Evolutionary conservation across 2,797 vertebrate genomes (phyloP).

Genomic region (Cryptoblepharus egeriae): DNA sequence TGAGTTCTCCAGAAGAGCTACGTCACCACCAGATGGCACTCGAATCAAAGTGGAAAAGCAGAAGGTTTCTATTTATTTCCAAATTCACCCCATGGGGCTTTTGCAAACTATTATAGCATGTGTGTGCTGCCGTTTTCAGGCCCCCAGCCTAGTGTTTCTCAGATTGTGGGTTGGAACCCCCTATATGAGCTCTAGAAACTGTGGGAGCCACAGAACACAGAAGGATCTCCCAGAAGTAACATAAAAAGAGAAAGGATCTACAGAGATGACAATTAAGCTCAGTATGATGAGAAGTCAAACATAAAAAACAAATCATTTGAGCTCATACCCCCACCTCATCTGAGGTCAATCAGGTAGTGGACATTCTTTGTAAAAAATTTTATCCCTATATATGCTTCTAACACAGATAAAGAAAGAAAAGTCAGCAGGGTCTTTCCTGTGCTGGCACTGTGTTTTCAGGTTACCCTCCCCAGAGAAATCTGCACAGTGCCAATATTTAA

Average conservation of each 20-base stretch:
- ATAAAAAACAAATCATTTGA: neutral
- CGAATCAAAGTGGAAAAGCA: constrained; percentile 39
- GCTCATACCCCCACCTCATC: neutral
- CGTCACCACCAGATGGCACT: constrained; percentile 58
- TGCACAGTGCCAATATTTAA: no score
- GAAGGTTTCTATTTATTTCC: neutral
- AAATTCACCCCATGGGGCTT: neutral
- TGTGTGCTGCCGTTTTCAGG: neutral
- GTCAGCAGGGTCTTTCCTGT: neutral
- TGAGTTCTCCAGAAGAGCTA: neutral
- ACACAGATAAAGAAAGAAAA: no score
- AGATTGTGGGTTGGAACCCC: no score
- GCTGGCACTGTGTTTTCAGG: neutral
- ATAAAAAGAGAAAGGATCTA: no score
- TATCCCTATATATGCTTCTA: no score
- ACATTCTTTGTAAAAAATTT: no score
- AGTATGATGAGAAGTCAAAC: no score
- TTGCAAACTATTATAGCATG: neutral
- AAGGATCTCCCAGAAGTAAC: no score
- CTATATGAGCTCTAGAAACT: no score
- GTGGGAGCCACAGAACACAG: no score
- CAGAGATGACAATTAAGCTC: no score
- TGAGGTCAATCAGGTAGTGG: neutral
- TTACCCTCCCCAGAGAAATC: no score
- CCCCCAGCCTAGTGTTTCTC: neutral